Conservation (phyloP, 2,797 vertebrate genomes). For the Thalassophryne amazonica region DNA sequence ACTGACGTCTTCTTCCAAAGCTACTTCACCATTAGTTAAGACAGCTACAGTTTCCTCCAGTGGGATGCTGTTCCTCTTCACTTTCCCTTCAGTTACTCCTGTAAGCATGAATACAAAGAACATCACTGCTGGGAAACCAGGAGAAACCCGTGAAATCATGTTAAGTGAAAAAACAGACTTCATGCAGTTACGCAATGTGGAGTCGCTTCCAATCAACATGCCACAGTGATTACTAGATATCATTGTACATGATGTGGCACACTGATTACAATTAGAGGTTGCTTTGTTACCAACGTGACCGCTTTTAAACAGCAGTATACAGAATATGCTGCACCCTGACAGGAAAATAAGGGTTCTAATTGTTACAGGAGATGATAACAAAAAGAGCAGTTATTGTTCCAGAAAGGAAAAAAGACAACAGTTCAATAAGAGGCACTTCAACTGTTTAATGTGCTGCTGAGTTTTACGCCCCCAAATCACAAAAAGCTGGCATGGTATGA, state of each 20-base stretch:
- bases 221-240: not conserved
- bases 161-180: not conserved
- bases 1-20: not conserved
- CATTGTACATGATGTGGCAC: not conserved
- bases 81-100: constrained; percentile 19
- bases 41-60: not conserved
- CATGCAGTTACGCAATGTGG: not conserved
- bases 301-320: not conserved
- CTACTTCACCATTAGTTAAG: constrained; percentile 47
- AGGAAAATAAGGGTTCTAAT: too few species aligned
- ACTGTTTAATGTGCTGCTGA: too few species aligned
- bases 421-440: too few species aligned
- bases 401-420: too few species aligned
- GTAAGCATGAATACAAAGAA: not conserved
- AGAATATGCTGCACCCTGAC: too few species aligned
- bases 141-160: not conserved
- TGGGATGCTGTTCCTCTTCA: not conserved
- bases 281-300: not conserved
- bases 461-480: too few species aligned
- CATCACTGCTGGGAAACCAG: not conserved
- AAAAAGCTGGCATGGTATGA: too few species aligned
- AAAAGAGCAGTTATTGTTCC: too few species aligned
- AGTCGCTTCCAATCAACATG: constrained; percentile 2
- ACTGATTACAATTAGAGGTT: constrained; percentile 7
- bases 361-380: too few species aligned